Evolutionary conservation across 2,113 vertebrate species (phyloP).

Genomic region (Hepsetus odoe): DNA sequence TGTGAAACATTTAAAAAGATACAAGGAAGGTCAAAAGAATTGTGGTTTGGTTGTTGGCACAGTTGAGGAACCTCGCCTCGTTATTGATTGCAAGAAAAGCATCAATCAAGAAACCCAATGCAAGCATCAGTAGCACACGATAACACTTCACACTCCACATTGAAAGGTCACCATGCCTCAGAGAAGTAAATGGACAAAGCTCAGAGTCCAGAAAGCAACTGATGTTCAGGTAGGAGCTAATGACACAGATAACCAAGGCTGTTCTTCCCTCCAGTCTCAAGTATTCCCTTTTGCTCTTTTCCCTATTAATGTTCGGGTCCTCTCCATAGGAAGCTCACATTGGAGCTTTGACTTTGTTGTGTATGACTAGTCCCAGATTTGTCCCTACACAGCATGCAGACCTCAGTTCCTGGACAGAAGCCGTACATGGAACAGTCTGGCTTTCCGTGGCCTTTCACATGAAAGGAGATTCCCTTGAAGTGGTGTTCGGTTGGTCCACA

Average conservation of each 20-base stretch:
- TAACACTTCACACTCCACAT: constrained; percentile 54
- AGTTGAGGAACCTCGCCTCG: constrained; percentile 47
- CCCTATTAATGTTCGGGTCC: not conserved
- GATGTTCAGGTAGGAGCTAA: constrained; percentile 34
- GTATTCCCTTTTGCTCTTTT: constrained; percentile 29
- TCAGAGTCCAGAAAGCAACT: constrained; percentile 32
- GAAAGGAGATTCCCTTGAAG: not conserved
- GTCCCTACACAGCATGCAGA: constrained; percentile 34
- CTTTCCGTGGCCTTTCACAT: not conserved
- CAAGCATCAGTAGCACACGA: constrained; percentile 56
- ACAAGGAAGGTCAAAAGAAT: constrained; percentile 43
- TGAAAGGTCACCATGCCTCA: constrained; percentile 58
- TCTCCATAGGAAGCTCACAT: not conserved
- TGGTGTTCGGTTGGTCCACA: not conserved
- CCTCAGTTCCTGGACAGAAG: not conserved
- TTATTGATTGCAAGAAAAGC: constrained; percentile 35
- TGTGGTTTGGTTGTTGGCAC: constrained; percentile 69
- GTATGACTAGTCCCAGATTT: not conserved
- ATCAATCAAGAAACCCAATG: constrained; percentile 54
- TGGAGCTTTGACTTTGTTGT: not conserved
- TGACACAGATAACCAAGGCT: constrained; percentile 18
- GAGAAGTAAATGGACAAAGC: constrained; percentile 42
- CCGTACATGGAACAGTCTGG: constrained; percentile 17
- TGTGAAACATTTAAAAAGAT: constrained; percentile 52
- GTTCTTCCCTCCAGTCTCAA: not conserved